Evolutionary conservation across 2,888 invertebrate genomes (phyloP).

Genomic region (Trachelus troglodyta): DNA sequence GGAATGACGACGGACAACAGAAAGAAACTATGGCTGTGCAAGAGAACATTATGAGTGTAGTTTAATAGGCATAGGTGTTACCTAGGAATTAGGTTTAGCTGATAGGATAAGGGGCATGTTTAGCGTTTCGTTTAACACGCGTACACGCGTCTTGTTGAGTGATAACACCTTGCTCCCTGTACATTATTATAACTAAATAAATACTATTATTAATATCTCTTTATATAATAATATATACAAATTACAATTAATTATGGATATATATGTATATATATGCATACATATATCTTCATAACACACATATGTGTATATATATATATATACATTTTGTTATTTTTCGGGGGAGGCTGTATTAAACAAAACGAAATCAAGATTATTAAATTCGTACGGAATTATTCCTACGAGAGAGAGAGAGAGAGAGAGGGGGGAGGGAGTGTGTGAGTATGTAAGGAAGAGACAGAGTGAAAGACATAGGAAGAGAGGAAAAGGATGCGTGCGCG

Average conservation of each 20-base stretch:
- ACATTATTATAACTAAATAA: slow-evolving; percentile 59
- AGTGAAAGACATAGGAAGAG: not conserved
- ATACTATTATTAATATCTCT: slow-evolving; percentile 61
- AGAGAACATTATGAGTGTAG: slow-evolving; percentile 64
- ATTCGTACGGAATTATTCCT: slow-evolving; percentile 40
- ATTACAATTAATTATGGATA: slow-evolving; percentile 53
- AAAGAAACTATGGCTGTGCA: slow-evolving; percentile 65
- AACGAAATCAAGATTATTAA: slow-evolving; percentile 38
- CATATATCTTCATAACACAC: slow-evolving; percentile 29
- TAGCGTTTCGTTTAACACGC: slow-evolving; percentile 44
- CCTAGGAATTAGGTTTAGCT: slow-evolving; percentile 62
- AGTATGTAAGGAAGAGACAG: not conserved
- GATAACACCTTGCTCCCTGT: slow-evolving; percentile 54
- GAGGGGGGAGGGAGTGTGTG: not conserved
- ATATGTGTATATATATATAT: slow-evolving; percentile 41
- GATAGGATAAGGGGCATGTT: slow-evolving; percentile 58
- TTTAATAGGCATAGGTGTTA: slow-evolving; percentile 63
- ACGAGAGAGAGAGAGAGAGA: slow-evolving; percentile 32
- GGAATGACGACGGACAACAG: slow-evolving; percentile 17
- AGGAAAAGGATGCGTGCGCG: not conserved
- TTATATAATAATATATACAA: slow-evolving; percentile 61
- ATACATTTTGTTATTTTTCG: slow-evolving; percentile 57
- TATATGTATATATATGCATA: slow-evolving; percentile 54
- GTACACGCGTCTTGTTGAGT: slow-evolving; percentile 34
- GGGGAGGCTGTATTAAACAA: slow-evolving; percentile 26